phyloP scores from a whole-genome alignment of 2,888 invertebrate genomes.

The Ceraclea dissimilis region DNA sequence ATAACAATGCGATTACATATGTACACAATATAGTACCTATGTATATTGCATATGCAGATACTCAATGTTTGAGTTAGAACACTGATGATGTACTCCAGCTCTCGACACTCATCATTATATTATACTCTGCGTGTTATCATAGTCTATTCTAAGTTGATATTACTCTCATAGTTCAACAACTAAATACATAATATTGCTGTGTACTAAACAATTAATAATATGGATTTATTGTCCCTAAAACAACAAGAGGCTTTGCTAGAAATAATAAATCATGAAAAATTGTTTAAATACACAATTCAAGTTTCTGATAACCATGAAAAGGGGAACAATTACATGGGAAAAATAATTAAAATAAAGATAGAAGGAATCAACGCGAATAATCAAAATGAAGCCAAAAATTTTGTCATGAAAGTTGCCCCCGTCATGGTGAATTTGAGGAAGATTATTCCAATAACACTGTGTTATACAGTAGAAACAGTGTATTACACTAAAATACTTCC shows the following conservation, averaged over 20 bases:
- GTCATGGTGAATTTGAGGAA: neutral
- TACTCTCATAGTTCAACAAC: too few species aligned
- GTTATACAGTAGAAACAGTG: constrained; percentile 6
- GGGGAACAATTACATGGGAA: constrained; percentile 16
- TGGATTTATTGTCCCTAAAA: neutral
- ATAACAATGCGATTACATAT: too few species aligned
- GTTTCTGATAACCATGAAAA: neutral
- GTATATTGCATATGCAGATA: too few species aligned
- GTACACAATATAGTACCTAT: too few species aligned
- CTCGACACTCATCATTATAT: too few species aligned
- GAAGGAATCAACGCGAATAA: constrained; percentile 6
- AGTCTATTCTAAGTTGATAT: too few species aligned
- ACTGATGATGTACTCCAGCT: too few species aligned
- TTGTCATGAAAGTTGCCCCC: constrained; percentile 11
- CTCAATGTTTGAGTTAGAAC: too few species aligned
- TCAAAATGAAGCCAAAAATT: neutral
- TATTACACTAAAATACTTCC: constrained; percentile 11
- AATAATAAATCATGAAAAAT: neutral
- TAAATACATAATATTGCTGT: too few species aligned
- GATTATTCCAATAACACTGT: neutral
- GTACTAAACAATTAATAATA: too few species aligned
- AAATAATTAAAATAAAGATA: constrained; percentile 6
- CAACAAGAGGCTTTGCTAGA: neutral
- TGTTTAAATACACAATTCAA: neutral
- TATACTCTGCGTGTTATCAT: too few species aligned